Percentiles rank a stretch among this genome's conserved stretches.
Evolutionary conservation across 2,113 vertebrate genomes (phyloP).

Genomic region (Gymnorhina tibicen): DNA sequence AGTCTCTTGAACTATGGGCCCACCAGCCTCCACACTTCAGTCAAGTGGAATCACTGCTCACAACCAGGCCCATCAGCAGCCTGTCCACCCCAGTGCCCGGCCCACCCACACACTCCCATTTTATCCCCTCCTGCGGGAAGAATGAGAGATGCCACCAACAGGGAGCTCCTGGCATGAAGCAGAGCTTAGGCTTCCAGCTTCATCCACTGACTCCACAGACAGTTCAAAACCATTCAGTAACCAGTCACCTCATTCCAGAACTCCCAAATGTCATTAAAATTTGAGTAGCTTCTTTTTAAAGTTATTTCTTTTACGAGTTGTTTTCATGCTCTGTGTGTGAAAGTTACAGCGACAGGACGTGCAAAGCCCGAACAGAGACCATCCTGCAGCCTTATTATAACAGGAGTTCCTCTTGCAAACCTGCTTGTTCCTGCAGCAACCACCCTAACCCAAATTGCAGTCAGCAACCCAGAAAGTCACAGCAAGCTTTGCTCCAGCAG

Average conservation of each 20-base stretch:
- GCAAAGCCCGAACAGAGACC: neutral
- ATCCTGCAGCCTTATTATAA: neutral
- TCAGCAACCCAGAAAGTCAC: neutral
- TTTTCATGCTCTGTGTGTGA: neutral
- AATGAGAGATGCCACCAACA: neutral
- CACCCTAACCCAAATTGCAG: neutral
- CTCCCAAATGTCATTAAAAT: neutral
- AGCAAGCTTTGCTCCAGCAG: neutral
- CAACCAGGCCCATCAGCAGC: neutral
- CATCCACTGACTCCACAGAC: neutral
- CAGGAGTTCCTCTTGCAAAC: neutral
- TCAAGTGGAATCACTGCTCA: neutral
- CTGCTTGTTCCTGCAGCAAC: neutral
- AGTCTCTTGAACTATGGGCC: too few relatives aligned
- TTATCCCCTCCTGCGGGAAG: neutral
- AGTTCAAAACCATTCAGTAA: neutral
- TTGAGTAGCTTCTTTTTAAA: neutral
- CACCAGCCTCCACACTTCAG: neutral
- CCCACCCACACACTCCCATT: neutral
- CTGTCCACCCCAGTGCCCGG: fast-evolving
- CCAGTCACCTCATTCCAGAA: neutral
- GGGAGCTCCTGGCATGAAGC: neutral
- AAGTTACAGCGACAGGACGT: fast-evolving
- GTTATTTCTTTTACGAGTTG: neutral
- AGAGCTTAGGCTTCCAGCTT: neutral